Conservation (phyloP, 2,113 vertebrate species). For the Ornithorhynchus anatinus region DNA sequence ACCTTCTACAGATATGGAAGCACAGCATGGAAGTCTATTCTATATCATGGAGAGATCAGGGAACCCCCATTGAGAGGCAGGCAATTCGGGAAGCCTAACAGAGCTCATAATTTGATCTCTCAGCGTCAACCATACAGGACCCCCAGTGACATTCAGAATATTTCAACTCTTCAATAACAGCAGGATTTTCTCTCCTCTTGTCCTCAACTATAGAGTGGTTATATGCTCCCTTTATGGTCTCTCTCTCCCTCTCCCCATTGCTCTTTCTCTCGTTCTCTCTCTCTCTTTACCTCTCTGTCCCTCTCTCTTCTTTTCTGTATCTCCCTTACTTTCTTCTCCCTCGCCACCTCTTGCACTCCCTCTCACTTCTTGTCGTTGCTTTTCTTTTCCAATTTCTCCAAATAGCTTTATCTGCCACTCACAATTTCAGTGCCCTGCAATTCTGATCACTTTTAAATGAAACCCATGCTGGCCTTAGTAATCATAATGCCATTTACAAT, state of each 20-base stretch:
- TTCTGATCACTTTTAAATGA: constrained; percentile 84
- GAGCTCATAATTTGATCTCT: not conserved
- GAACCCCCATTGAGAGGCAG: not conserved
- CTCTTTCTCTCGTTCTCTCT: too few species aligned
- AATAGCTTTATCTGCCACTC: constrained; percentile 75
- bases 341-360: constrained; percentile 17
- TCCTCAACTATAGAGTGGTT: too few species aligned
- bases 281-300: not conserved
- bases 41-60: not conserved
- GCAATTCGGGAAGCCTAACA: not conserved
- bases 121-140: not conserved
- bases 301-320: constrained; percentile 3
- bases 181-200: too few species aligned
- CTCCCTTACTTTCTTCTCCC: constrained; percentile 2
- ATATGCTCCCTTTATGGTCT: too few species aligned
- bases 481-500: constrained; percentile 87
- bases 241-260: too few species aligned
- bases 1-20: not conserved
- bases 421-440: constrained; percentile 76
- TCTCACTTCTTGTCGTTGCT: constrained; percentile 34
- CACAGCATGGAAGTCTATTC: fast-evolving
- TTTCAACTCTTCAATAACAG: too few species aligned
- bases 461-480: constrained; percentile 82
- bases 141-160: not conserved
- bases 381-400: constrained; percentile 42